Base-by-base conservation (phyloP, 2,113 vertebrate genomes). In the Xiphophorus hellerii region DNA sequence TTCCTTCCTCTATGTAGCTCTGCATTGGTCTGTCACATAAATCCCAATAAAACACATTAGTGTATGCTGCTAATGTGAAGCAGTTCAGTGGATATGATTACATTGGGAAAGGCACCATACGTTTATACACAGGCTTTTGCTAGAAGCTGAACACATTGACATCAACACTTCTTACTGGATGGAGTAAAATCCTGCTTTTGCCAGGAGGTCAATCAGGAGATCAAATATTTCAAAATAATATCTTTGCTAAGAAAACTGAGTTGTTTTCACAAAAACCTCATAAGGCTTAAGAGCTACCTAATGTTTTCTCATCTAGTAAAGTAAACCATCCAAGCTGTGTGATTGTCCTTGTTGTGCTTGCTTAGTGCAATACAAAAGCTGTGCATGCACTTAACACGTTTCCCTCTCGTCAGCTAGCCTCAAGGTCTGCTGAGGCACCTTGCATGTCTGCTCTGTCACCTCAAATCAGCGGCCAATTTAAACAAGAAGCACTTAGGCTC, bases 371-470 rank as follows among this genome's bases (percentile, higher is more conserved):
- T 66, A 69, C 66, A 74, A 62, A 77, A 84, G 85, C 85, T 84
- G 81, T 22, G 70, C 76, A 20, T 77, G 71, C 71, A 54, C 76
- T 48, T 84, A 71, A 83, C 80, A 66, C 35, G 44, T 83, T 88
- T 85, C 61, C 76, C 63, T 66, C 70, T 69, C 48, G 63, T 82
- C 85, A 85, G 86, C 87, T 79, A 82, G 73, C 63, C 61, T 4
- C 29, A 71, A 58, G 62, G 69, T 74, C 69, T 54, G 84, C 84
- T 64, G 35, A 80, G 58, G 66, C 86, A 72, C 71, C 73, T 63
- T 75, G 64, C 62, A 65, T 83, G 84, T 86, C 83, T 44, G 83
- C 62, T 68, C 78, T 51, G 84, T 87, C 87, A 5, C 54, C 54
- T 83, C 79, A 25, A 58, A 89, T 92, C 74, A 84, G 48, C 6